Percentiles rank a stretch among this genome's conserved stretches.
Conservation (phyloP, 1,140 invertebrate genomes). For the Holcopasites calliopsidis region DNA sequence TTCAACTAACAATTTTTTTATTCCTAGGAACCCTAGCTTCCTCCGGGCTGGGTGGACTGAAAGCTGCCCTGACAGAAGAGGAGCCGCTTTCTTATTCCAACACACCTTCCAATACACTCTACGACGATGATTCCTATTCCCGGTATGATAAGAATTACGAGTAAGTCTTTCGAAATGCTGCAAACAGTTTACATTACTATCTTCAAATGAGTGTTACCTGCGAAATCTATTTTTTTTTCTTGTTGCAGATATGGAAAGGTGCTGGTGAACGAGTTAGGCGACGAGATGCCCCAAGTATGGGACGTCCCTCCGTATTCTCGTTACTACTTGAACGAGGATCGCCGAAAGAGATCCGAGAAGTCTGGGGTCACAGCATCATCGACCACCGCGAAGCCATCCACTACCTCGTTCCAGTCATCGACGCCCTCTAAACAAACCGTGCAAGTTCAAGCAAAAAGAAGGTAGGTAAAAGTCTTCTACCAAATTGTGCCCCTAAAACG, state of each 20-base stretch:
- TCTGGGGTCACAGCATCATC: conserved; percentile 1
- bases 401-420: conserved; percentile 35
- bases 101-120: conserved; percentile 42
- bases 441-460: conserved; percentile 62
- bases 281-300: conserved; percentile 61
- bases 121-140: conserved; percentile 54
- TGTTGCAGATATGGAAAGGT: conserved; percentile 66
- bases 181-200: neutral
- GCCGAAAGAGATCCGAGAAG: conserved; percentile 69
- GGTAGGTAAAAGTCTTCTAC: conserved; percentile 52
- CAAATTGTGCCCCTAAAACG: neutral
- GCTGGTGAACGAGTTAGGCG: conserved; percentile 64
- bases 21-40: conserved; percentile 46
- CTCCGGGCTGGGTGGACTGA: conserved; percentile 63
- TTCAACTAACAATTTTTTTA: neutral
- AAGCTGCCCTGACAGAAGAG: conserved; percentile 54
- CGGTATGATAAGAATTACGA: conserved; percentile 68
- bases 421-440: conserved; percentile 32
- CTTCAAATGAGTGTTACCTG: neutral
- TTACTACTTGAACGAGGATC: conserved; percentile 64
- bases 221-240: neutral
- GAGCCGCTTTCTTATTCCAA: conserved; percentile 52
- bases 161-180: conserved; percentile 55
- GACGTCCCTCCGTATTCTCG: conserved; percentile 57
- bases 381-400: conserved; percentile 42